These are phyloP conservation scores for Dendroctonus ponderosae DNA, from an alignment of 1,140 invertebrate species.

Conservation along the genomic window DNA sequence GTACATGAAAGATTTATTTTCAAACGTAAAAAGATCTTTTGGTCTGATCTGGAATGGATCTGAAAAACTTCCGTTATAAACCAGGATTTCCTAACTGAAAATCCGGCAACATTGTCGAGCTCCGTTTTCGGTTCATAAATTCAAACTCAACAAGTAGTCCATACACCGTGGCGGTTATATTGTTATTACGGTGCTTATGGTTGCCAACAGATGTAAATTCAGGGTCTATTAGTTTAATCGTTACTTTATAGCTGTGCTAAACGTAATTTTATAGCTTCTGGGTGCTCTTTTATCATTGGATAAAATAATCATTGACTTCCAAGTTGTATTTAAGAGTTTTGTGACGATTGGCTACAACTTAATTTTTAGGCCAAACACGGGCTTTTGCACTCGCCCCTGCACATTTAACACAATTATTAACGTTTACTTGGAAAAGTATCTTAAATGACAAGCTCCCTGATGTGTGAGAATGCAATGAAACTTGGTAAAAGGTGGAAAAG, in stretches of 20 bases:
- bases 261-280: constrained; percentile 34
- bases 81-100: neutral
- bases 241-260: constrained; percentile 49
- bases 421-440: no score
- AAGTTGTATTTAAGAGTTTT: neutral
- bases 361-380: no score
- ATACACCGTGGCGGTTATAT: constrained; percentile 52
- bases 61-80: no score
- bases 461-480: no score
- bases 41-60: no score
- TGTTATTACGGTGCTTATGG: constrained; percentile 53
- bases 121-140: constrained; percentile 50
- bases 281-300: constrained; percentile 12
- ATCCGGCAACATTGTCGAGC: constrained; percentile 14
- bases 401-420: no score
- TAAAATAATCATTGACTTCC: neutral
- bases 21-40: no score
- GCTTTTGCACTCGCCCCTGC: no score
- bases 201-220: constrained; percentile 52
- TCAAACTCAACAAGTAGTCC: constrained; percentile 53
- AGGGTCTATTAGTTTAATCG: constrained; percentile 51
- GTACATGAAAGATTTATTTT: no score
- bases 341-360: no score
- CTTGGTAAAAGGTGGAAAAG: no score
- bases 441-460: no score